Base-by-base conservation (phyloP, 2,797 vertebrate genomes). In the Limnodromus scolopaceus region DNA sequence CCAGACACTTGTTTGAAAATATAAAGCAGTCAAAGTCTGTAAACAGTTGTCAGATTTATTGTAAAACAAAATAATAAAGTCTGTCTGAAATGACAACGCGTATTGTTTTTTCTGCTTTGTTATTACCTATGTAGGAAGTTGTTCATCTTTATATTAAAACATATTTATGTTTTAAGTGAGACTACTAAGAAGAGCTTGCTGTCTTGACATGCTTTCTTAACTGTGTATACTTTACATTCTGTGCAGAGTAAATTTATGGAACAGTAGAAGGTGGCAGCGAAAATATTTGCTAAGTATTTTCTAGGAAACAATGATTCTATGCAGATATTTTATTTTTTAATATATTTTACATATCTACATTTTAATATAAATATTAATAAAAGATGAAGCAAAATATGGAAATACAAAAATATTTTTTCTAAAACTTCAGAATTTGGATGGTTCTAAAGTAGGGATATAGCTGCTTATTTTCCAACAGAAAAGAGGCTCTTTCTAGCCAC, bases 31-130 rank as follows among this genome's bases (percentile, higher is more conserved):
- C 53, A 14, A 90, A 76, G 46, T 51, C 85, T 92, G 45, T 43
- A 87, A 92, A 92, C 65, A 68, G 49, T 57, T 92, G 61, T 51
- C 7, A 5, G 91, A 92, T 82, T 91, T 68, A 92, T 24, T 90
- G 49, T n/a, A 84, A 64, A 93, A 87, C 28, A 92, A 94, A 95
- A 93, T 77, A 92, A 90, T 80, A 57, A 86, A 61, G 18, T 81
- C 80, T 84, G 63, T 74, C 60, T 64, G 85, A 93, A 94, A 93
- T 74, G 25, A 66, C 36, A 57, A 88, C 83, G 22, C 39, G 70
- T 71, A 66, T 36, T 92, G n/a, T 11, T 66, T 87, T 84, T 84
- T 66, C 80, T 95, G 17, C 48, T 89, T 93, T 80, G 23, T 41
- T 93, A 85, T 66, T 83, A 80, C 70, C 57, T 46, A 70, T 30